Evolutionary conservation across 2,888 invertebrate genomes (phyloP).

Genomic region (Apotomis capreana): DNA sequence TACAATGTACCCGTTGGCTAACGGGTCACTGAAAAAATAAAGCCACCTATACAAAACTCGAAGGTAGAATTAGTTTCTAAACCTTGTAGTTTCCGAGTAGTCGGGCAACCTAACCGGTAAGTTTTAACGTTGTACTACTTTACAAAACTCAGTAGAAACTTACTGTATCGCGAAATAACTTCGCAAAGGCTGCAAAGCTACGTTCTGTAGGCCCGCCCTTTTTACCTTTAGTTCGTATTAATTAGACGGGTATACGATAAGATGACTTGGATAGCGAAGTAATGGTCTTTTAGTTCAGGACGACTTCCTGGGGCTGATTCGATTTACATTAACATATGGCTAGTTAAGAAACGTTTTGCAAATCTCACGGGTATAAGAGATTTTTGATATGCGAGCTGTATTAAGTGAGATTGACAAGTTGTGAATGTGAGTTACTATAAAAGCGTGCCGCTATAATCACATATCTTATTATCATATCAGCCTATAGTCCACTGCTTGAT

Average conservation of each 20-base stretch:
- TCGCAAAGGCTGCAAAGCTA: constrained; percentile 7
- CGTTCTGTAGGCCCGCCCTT: constrained; percentile 25
- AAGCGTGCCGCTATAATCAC: too few species aligned
- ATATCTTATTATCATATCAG: too few species aligned
- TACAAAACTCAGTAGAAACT: constrained; percentile 7
- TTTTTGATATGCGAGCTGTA: too few species aligned
- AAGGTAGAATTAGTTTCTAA: neutral
- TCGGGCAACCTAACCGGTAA: neutral
- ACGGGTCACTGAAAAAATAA: too few species aligned
- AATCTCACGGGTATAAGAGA: too few species aligned
- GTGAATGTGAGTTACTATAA: too few species aligned
- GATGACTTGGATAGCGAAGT: constrained; percentile 25
- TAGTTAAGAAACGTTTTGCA: too few species aligned
- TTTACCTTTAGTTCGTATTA: constrained; percentile 29
- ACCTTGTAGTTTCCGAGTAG: neutral
- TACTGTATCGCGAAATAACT: constrained; percentile 21
- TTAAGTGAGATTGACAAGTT: too few species aligned
- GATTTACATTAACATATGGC: too few species aligned
- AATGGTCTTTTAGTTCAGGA: constrained; percentile 21
- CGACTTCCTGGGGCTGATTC: constrained; percentile 1
- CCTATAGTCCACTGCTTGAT: too few species aligned
- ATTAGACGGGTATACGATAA: constrained; percentile 30
- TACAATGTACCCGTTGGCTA: too few species aligned
- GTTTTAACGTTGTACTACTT: neutral
- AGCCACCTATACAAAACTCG: neutral